These are phyloP conservation scores for Pachyuromys duprasi DNA, from an alignment of 2,797 vertebrate species.

Conservation along the genomic window DNA sequence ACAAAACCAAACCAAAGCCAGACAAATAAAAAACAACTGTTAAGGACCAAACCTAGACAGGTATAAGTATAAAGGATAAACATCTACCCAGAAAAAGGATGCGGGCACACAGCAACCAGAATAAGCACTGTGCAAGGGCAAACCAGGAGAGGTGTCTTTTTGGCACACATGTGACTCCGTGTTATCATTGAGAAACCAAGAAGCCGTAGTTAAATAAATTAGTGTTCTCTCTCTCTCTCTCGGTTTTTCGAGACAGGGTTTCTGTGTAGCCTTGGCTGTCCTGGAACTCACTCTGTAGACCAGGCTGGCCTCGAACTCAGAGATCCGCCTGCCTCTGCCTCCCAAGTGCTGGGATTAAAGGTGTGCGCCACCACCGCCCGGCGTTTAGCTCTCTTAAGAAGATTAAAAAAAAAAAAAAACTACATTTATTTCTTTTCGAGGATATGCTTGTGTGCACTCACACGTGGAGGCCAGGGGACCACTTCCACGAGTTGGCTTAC, in stretches of 20 bases:
- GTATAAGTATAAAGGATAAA: background rate
- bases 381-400: conserved; percentile 14
- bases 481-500: background rate
- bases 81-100: conserved; percentile 1
- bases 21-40: background rate
- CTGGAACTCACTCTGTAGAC: too few species aligned
- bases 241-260: too few species aligned
- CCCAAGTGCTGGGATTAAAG: too few species aligned
- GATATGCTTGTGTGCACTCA: too few species aligned
- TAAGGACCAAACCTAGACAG: background rate
- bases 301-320: too few species aligned
- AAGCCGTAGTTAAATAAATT: conserved; percentile 46
- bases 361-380: too few species aligned
- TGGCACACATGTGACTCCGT: background rate
- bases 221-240: background rate
- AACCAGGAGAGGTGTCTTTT: conserved; percentile 20
- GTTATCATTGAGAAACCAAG: conserved; percentile 51
- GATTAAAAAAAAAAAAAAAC: background rate
- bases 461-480: background rate
- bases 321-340: too few species aligned
- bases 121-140: conserved; percentile 11
- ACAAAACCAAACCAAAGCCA: background rate
- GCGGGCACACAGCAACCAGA: background rate
- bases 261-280: too few species aligned
- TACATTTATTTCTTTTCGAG: background rate